Base-by-base conservation (phyloP, 23 tunicate species). In the Ciona savignyi region DNA sequence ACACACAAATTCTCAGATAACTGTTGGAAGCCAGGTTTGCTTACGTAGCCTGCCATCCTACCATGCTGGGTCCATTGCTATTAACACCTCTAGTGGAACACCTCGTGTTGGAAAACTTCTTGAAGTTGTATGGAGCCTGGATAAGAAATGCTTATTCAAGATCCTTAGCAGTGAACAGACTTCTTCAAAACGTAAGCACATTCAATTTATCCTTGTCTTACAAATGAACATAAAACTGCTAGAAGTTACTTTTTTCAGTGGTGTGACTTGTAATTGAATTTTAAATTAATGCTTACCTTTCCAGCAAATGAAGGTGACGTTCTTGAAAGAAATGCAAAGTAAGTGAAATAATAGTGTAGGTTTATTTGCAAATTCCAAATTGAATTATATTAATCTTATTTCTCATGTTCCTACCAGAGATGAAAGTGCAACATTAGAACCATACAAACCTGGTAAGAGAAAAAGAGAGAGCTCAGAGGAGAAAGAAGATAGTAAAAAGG, bases 51-150 rank as follows among this genome's bases (percentile, higher is more conserved):
- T 85, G 51, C 95, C 99, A 2, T 70, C 78, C 11, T 94, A 82
- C 75, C 95, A 84, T 67, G 94, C 90, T 2, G 90, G 99, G 25
- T 83, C 99, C 15, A 66, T 84, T 4, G 99, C 99, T 28, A 72
- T 94, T 32, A 78, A 94, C 73, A 29, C 78, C 21, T 6, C 77
- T 24, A 77, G 76, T 28, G 89, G 85, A 0, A 35, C 35, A 15
- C 99, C 99, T 0, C 83, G 70, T 60, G 74, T 87, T 21, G 99
- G 99, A 21, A 33, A 78, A 31, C 63, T 94, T 15, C 71, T 74
- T 28, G 82, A 87, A 31, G 69, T 87, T 32, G 90, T 80, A 48
- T 82, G 86, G 89, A 62, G 63, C 34, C 66, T 76, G 1, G 86
- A 93, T 29, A 71, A 75, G 48, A 94, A 79, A 70, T 48, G 76